A percentile compares a stretch with the other conserved stretches of the same genome.
phyloP scores from a whole-genome alignment of 2,888 invertebrate species.

The Conomelus anceps region DNA sequence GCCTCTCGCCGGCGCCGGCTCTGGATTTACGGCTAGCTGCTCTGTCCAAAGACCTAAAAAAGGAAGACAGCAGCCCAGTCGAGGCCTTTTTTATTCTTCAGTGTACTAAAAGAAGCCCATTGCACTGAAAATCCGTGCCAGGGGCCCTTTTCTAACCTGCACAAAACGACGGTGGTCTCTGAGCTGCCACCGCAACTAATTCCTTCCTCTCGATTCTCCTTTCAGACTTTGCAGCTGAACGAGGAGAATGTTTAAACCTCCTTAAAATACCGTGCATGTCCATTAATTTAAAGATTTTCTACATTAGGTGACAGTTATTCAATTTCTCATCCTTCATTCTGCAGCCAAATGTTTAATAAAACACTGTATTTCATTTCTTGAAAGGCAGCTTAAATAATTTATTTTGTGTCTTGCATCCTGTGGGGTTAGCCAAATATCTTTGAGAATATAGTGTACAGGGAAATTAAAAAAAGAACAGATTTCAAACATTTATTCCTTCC shows the following conservation, averaged over 20 bases:
- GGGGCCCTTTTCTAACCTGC: not conserved
- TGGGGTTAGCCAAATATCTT: not conserved
- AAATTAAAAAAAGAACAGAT: no score
- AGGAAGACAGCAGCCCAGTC: not conserved
- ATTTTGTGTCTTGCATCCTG: not conserved
- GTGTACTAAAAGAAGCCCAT: not conserved
- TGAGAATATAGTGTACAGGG: no score
- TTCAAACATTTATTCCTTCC: no score
- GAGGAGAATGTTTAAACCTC: not conserved
- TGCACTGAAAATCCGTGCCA: not conserved
- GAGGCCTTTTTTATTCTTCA: not conserved
- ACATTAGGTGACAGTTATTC: not conserved
- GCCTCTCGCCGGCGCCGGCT: not conserved
- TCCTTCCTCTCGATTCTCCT: no score
- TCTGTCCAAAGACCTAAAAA: no score
- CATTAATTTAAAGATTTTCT: not conserved
- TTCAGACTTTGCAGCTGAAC: no score
- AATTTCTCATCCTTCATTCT: not conserved
- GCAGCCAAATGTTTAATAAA: not conserved
- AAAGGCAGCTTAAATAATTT: not conserved
- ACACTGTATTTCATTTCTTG: not conserved
- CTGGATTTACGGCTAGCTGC: not conserved
- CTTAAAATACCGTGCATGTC: not conserved
- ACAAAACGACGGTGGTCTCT: not conserved
- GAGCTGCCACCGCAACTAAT: not conserved